These are phyloP conservation scores for Scaptomyza caliginosa DNA, from an alignment of 2,888 invertebrate species.

Conservation along the genomic window DNA sequence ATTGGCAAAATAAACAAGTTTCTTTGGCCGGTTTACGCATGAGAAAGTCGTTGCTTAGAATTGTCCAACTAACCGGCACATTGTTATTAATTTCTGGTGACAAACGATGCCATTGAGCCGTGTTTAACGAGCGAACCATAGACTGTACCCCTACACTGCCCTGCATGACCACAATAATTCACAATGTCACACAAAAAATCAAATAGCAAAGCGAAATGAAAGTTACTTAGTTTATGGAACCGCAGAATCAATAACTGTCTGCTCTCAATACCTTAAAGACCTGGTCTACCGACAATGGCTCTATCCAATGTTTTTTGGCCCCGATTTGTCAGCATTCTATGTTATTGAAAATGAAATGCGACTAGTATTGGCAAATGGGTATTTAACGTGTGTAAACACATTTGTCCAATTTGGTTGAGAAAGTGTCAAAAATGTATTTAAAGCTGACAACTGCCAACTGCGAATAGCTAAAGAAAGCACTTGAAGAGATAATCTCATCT, in stretches of 20 bases:
- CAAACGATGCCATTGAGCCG: slow-evolving; percentile 72
- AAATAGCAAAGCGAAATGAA: slow-evolving; percentile 69
- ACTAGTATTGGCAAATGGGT: slow-evolving; percentile 8
- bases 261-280: slow-evolving; percentile 46
- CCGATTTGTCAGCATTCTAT: slow-evolving; percentile 48
- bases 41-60: slow-evolving; percentile 68
- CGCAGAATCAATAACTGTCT: slow-evolving; percentile 72
- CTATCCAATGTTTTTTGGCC: slow-evolving; percentile 41
- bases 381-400: slow-evolving; percentile 2
- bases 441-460: slow-evolving; percentile 17
- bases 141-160: slow-evolving; percentile 10
- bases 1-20: slow-evolving; percentile 49
- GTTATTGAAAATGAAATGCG: slow-evolving; percentile 31
- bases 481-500: slow-evolving; percentile 30
- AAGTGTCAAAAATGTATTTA: slow-evolving; percentile 63
- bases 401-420: slow-evolving; percentile 47
- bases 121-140: slow-evolving; percentile 50
- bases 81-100: slow-evolving; percentile 76
- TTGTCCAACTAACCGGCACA: slow-evolving; percentile 73
- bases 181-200: slow-evolving; percentile 41
- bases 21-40: slow-evolving; percentile 60
- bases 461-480: slow-evolving; percentile 60
- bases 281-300: slow-evolving; percentile 37
- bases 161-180: slow-evolving; percentile 48
- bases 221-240: slow-evolving; percentile 61